phyloP scores from a whole-genome alignment of 2,888 invertebrate species.

The Drepanosiphum platanoidis region DNA sequence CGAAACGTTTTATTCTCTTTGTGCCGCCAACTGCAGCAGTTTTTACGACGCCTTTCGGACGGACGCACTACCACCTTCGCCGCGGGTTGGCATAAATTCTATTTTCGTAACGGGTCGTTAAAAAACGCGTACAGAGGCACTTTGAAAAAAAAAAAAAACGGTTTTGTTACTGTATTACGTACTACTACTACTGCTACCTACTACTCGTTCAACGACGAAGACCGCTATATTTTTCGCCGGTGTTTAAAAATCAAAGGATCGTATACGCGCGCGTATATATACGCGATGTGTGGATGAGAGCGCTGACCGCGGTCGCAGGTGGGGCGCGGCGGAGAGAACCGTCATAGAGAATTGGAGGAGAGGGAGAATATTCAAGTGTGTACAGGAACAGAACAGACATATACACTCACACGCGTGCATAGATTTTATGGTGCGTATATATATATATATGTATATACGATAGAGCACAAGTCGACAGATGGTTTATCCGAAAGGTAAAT shows the following conservation, averaged over 20 bases:
- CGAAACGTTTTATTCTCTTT: conserved; percentile 49
- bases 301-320: conserved; percentile 20
- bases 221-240: conserved; percentile 8
- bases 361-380: conserved; percentile 26
- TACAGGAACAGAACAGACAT: conserved; percentile 17
- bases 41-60: conserved; percentile 50
- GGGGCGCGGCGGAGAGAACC: not conserved
- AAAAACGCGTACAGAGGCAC: conserved; percentile 31
- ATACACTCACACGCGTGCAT: not conserved
- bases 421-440: not conserved
- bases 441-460: not conserved
- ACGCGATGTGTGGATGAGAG: conserved; percentile 1
- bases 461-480: conserved; percentile 58
- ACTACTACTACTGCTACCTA: not conserved
- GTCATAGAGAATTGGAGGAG: conserved; percentile 5
- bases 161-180: not conserved
- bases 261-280: not conserved
- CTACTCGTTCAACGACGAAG: not conserved
- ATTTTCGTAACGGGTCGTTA: conserved; percentile 57
- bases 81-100: conserved; percentile 53
- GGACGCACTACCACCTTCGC: conserved; percentile 18
- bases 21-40: conserved; percentile 33
- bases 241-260: conserved; percentile 43
- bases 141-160: not conserved
- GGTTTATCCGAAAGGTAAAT: conserved; percentile 62